These are phyloP conservation scores for Aphidius colemani DNA, from an alignment of 2,888 invertebrate genomes.

Conservation along the genomic window DNA sequence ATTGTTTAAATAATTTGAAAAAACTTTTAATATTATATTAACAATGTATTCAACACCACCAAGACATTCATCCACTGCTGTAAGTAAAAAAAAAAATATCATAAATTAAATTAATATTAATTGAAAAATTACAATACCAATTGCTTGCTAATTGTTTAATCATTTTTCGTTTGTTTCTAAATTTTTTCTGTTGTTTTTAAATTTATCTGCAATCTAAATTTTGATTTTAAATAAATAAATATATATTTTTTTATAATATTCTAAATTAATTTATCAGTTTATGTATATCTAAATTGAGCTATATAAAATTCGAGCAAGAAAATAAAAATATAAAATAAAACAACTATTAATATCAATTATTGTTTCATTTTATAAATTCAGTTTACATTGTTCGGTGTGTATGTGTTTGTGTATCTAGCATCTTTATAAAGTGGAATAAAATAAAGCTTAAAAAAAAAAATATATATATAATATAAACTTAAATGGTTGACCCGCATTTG, in stretches of 20 bases:
- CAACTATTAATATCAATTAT: not conserved
- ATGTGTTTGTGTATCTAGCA: not conserved
- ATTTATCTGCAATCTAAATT: too few relatives aligned
- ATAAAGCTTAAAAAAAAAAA: too few relatives aligned
- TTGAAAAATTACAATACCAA: too few relatives aligned
- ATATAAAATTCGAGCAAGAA: not conserved
- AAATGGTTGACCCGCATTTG: not conserved
- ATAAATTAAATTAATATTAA: too few relatives aligned
- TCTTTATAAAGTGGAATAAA: too few relatives aligned
- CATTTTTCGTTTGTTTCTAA: too few relatives aligned
- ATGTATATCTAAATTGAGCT: not conserved
- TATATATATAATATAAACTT: not conserved
- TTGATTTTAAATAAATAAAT: too few relatives aligned
- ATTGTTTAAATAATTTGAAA: slow-evolving; percentile 32
- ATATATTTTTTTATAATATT: too few relatives aligned
- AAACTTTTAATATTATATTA: slow-evolving; percentile 40
- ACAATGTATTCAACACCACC: slow-evolving; percentile 77
- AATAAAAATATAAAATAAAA: not conserved
- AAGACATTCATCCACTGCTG: slow-evolving; percentile 77
- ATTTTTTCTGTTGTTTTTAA: too few relatives aligned
- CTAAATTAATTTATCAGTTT: not conserved
- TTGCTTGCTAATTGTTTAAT: too few relatives aligned
- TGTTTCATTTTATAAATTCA: not conserved
- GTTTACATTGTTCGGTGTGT: not conserved
- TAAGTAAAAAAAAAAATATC: slow-evolving; percentile 60